Conservation (phyloP, 2,888 invertebrate species). For the Formica aserva region DNA sequence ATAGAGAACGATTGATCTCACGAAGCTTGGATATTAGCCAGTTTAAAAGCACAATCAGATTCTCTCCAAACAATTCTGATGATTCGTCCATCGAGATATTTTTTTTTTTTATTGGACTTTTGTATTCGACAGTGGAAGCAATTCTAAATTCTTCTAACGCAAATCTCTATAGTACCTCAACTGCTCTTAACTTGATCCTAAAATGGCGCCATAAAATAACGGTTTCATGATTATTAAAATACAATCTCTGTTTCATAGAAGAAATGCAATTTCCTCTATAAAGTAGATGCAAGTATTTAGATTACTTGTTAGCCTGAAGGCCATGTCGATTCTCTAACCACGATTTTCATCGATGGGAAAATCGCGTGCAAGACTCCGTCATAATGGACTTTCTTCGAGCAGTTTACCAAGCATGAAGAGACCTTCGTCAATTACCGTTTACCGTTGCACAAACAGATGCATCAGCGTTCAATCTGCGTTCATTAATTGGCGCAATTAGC, state of each 20-base stretch:
- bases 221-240: neutral
- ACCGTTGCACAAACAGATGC: slow-evolving; percentile 16
- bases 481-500: slow-evolving; percentile 8
- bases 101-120: neutral
- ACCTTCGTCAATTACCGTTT: slow-evolving; percentile 17
- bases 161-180: neutral
- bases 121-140: neutral
- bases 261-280: neutral
- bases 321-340: neutral
- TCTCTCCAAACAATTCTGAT: slow-evolving; percentile 57
- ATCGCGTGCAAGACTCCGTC: slow-evolving; percentile 6
- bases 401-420: slow-evolving; percentile 13
- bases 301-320: slow-evolving; percentile 1
- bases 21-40: slow-evolving; percentile 63
- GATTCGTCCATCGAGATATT: neutral
- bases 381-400: slow-evolving; percentile 31
- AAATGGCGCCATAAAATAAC: neutral
- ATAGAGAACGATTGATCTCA: slow-evolving; percentile 50
- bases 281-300: neutral
- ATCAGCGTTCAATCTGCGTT: neutral
- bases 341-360: neutral
- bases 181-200: slow-evolving; percentile 1
- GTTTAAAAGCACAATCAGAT: slow-evolving; percentile 62
- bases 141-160: neutral
- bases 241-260: neutral